These are phyloP conservation scores for Folsomia manolachei DNA, from an alignment of 2,888 invertebrate species.

Conservation along the genomic window DNA sequence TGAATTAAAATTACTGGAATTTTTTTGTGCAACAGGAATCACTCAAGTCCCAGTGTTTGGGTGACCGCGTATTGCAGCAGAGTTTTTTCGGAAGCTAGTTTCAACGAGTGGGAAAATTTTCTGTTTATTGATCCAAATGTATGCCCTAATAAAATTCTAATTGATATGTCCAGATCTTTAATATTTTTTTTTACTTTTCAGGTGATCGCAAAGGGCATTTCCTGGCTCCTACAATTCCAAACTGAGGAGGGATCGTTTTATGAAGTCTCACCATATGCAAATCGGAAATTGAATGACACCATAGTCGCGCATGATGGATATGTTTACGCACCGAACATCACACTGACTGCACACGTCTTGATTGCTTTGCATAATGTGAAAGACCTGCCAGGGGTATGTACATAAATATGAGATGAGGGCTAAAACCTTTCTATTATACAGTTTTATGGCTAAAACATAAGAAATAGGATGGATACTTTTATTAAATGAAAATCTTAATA, in stretches of 20 bases:
- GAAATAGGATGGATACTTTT: constrained; percentile 1
- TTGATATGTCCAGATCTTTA: neutral
- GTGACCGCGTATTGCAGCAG: constrained; percentile 86
- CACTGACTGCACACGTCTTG: constrained; percentile 88
- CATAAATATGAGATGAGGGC: neutral
- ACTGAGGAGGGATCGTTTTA: constrained; percentile 81
- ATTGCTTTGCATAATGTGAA: constrained; percentile 81
- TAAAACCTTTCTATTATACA: neutral
- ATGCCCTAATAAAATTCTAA: constrained; percentile 51
- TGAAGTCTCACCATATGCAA: constrained; percentile 81
- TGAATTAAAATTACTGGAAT: no score
- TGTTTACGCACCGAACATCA: constrained; percentile 69
- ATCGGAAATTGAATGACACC: constrained; percentile 80
- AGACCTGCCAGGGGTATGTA: constrained; percentile 67
- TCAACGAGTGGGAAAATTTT: constrained; percentile 96
- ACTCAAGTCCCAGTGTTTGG: constrained; percentile 84
- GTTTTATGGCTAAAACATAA: neutral
- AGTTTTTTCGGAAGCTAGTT: constrained; percentile 85
- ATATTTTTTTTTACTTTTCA: constrained; percentile 35
- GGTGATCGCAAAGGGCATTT: constrained; percentile 75
- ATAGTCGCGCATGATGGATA: constrained; percentile 29
- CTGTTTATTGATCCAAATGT: constrained; percentile 88
- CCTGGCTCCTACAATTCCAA: constrained; percentile 84
- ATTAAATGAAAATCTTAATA: neutral
- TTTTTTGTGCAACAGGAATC: constrained; percentile 62